Evolutionary conservation across 2,888 invertebrate species (phyloP), one percentile per base, ranked within the genome.

Genomic region (Tenthredo mesomela): DNA sequence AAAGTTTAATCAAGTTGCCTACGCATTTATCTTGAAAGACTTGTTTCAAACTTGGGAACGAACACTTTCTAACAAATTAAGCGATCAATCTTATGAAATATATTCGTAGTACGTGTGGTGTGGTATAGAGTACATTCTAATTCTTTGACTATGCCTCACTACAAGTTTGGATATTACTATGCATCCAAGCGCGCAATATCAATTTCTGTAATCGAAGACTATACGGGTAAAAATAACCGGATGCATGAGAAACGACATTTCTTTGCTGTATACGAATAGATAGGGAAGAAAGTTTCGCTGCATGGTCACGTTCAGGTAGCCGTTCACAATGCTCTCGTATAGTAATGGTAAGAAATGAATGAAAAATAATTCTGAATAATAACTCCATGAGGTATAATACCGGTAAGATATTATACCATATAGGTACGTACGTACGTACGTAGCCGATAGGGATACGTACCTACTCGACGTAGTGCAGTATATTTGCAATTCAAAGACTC

Each of bases 401-500:
- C 37, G 33, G 80, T 61, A 61, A 37, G n/a, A 80, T 40, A 80
- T 58, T 40, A 15, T 61, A 80, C 80, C 21, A 61, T 61, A 61
- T 40, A 50, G 21, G 58, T 37, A 37, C 29, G 18, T 58, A 58
- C n/a, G 33, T 58, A 58, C 10, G 33, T 54, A 58, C 33, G 61
- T 80, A 21, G 29, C 50, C 80, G 80, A 80, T 61, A 61, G 50
- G 33, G n/a, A 77, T 40, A 75, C 7, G 37, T 40, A 43, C 7
- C n/a, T 40, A 43, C n/a, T 21, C 21, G n/a, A 73, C 40, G n/a
- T 37, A 37, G 67, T 67, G 5, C 33, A 33, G 18, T 77, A 21
- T 40, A 80, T 80, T 80, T 80, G 80, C 80, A 80, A 80, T 80
- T 58, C 80, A 80, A 80, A 80, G 80, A 37, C 80, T 37, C 21